A percentile compares a stretch with the other conserved stretches of the same genome.
Evolutionary conservation across 2,888 invertebrate genomes (phyloP).

Genomic region (Harpalus rufipes): DNA sequence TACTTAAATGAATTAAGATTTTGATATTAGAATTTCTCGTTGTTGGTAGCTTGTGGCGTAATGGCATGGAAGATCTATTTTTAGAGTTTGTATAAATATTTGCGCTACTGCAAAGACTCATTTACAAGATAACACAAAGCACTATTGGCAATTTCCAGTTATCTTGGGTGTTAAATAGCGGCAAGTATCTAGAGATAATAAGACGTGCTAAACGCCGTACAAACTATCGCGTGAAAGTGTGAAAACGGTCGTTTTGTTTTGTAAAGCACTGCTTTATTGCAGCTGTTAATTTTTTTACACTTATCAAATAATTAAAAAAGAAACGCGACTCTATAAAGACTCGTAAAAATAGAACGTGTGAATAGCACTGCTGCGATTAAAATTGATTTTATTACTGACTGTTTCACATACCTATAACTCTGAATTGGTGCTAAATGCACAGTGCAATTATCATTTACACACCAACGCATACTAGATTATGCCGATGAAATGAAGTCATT

Average conservation of each 20-base stretch:
- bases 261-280: conserved; percentile 51
- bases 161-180: conserved; percentile 49
- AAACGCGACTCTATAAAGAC: conserved; percentile 40
- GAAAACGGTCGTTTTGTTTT: conserved; percentile 48
- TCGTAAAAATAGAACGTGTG: conserved; percentile 57
- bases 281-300: conserved; percentile 54
- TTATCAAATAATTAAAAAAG: conserved; percentile 62
- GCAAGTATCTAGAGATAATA: conserved; percentile 46
- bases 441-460: conserved; percentile 35
- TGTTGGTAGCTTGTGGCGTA: conserved; percentile 1
- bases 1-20: too few relatives aligned
- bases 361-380: conserved; percentile 23
- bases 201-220: conserved; percentile 42
- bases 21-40: background rate
- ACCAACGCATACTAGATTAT: conserved; percentile 32
- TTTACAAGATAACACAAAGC: conserved; percentile 52
- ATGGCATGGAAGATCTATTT: background rate
- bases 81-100: conserved; percentile 45
- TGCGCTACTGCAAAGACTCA: conserved; percentile 47
- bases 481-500: conserved; percentile 24
- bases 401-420: conserved; percentile 37
- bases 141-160: conserved; percentile 53
- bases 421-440: conserved; percentile 28
- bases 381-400: conserved; percentile 43
- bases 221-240: conserved; percentile 54